Evolutionary conservation across 2,888 invertebrate genomes (phyloP), one percentile per base, ranked within the genome.

Genomic region (Cantharis rufa): DNA sequence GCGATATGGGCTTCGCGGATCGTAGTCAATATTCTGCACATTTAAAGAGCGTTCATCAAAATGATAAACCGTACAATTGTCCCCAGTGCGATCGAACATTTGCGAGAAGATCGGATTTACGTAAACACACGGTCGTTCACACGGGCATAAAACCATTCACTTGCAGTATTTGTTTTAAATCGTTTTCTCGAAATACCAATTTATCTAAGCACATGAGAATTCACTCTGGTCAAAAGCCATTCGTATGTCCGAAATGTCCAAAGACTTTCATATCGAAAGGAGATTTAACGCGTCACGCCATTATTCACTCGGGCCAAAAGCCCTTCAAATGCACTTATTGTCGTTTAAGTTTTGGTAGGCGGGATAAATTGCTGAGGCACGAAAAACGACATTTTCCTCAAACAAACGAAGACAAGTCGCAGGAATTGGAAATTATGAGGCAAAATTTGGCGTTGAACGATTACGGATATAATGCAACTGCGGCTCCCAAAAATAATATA

Each of bases 151-250:
- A 94, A 80, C 94, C 94, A 0, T 94, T 91, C 85, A 92, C 93
- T 21, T 94, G 94, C 85, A 90, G 91, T 24, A 92, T 93, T 80
- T 94, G 94, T 84, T 89, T 91, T 48, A 94, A 94, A 86, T 93
- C 93, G 74, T 94, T 94, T 85, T 94, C 94, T 4, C 89, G 94
- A 21, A 94, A 94, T 82, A 94, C 94, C n/a, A 94, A 94, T 86
- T 88, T 94, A 62, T 93, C 93, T 75, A 94, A 94, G 85, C 94
- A 94, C 85, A 90, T 94, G 84, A 90, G 93, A 74, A 93, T 93
- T 68, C 94, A 94, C 87, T 92, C 92, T 48, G 92, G 93, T 0
- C 90, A 92, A 16, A 93, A 93, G 82, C 93, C 94, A 0, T 93
- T 93, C 86, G 93, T 93, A 0, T 94, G 94, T 83, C 92, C 92